Percentiles rank a stretch among this genome's conserved stretches.
Conservation (phyloP, 1,140 invertebrate species). For the Ylistrum balloti region DNA sequence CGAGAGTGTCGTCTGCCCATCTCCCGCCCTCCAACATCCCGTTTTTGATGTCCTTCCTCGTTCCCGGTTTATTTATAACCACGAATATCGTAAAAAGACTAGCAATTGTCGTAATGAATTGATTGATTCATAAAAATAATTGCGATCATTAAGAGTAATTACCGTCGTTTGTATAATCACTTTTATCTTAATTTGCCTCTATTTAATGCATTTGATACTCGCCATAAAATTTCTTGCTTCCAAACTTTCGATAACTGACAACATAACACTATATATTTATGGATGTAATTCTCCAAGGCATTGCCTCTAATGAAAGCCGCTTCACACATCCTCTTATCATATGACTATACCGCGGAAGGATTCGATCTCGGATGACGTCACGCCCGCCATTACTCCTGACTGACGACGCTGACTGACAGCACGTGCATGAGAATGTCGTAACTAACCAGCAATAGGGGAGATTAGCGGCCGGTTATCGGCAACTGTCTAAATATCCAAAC, state of each 20-base stretch:
- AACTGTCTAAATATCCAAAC: conserved; percentile 38
- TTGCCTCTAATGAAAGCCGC: conserved; percentile 18
- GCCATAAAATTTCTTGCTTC: conserved; percentile 10
- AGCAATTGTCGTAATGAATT: conserved; percentile 17
- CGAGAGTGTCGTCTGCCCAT: conserved; percentile 13
- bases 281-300: conserved; percentile 9
- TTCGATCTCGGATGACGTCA: background rate
- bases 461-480: background rate
- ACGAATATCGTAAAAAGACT: background rate
- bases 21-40: background rate
- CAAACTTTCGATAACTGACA: conserved; percentile 33
- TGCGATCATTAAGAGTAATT: conserved; percentile 35
- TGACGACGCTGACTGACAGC: conserved; percentile 36
- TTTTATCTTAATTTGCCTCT: conserved; percentile 14
- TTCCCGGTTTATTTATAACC: background rate
- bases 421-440: background rate
- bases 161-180: conserved; percentile 7
- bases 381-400: background rate
- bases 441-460: background rate
- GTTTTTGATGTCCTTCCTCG: conserved; percentile 16
- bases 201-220: conserved; percentile 30
- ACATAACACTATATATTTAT: conserved; percentile 36
- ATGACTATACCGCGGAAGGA: conserved; percentile 19
- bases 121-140: conserved; percentile 30
- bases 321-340: conserved; percentile 32